Evolutionary conservation across 1,140 invertebrate genomes (phyloP).

Genomic region (Penaeus chinensis): DNA sequence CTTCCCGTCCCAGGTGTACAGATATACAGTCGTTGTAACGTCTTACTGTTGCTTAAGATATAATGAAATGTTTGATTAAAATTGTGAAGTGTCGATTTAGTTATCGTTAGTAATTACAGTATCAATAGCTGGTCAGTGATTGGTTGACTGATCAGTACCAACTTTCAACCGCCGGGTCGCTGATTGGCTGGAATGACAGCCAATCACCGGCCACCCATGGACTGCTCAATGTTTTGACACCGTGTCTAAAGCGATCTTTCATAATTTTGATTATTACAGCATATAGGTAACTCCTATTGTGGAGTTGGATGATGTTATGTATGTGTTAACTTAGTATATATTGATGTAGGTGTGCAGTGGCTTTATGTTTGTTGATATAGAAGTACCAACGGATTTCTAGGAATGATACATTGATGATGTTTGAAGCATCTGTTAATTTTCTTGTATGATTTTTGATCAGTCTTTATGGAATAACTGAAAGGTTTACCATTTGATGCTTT

Average conservation of each 20-base stretch:
- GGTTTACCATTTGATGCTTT: no score
- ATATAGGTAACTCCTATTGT: no score
- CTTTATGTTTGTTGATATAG: conserved; percentile 29
- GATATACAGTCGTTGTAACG: conserved; percentile 43
- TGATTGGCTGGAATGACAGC: conserved; percentile 28
- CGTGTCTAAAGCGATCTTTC: no score
- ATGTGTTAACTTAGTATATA: conserved; percentile 42
- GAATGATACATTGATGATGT: no score
- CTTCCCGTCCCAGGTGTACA: conserved; percentile 41
- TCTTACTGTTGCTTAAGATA: conserved; percentile 50
- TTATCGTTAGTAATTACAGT: conserved; percentile 12
- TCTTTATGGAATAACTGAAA: no score
- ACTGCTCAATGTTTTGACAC: conserved; percentile 37
- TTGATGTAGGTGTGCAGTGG: conserved; percentile 39
- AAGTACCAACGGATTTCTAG: background rate
- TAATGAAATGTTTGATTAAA: conserved; percentile 21
- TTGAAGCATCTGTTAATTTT: no score
- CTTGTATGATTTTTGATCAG: no score
- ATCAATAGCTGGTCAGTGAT: background rate
- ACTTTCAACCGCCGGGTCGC: background rate
- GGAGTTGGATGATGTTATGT: conserved; percentile 30
- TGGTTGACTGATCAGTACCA: background rate
- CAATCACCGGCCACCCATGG: conserved; percentile 29
- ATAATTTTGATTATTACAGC: no score
- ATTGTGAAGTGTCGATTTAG: conserved; percentile 30